Evolutionary conservation across 2,797 vertebrate genomes (phyloP).

Genomic region (Rhinophrynus dorsalis): DNA sequence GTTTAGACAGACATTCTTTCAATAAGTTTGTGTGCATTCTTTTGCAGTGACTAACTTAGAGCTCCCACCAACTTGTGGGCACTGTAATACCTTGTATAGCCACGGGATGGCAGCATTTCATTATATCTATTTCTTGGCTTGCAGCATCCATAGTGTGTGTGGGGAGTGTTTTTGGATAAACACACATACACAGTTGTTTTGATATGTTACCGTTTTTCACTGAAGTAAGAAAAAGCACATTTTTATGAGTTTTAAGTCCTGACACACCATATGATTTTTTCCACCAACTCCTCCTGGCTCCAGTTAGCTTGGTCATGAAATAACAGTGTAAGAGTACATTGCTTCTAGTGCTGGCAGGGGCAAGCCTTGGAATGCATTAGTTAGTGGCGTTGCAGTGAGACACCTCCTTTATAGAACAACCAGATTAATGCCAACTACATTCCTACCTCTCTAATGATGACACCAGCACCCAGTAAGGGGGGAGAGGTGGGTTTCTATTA

Average conservation of each 20-base stretch:
- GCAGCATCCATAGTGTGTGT: neutral
- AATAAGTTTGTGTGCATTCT: conserved; percentile 1
- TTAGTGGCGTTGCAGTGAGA: conserved; percentile 8
- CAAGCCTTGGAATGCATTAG: conserved; percentile 22
- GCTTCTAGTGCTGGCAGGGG: conserved; percentile 22
- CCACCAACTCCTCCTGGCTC: conserved; percentile 28
- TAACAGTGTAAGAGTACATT: conserved; percentile 14
- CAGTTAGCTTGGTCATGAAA: conserved; percentile 25
- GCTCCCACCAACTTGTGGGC: neutral
- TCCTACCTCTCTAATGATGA: conserved; percentile 9
- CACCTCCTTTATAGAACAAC: conserved; percentile 28
- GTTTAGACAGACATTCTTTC: conserved; percentile 12
- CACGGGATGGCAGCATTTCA: conserved; percentile 52
- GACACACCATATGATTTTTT: conserved; percentile 30
- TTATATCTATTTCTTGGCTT: conserved; percentile 6
- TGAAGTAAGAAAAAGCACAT: conserved; percentile 52
- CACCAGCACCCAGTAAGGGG: conserved; percentile 7
- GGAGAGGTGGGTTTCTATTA: conserved; percentile 14
- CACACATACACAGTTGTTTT: conserved; percentile 24
- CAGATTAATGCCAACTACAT: conserved; percentile 23
- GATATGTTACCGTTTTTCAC: conserved; percentile 37
- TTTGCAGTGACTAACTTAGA: neutral
- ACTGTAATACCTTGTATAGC: neutral
- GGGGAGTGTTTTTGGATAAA: conserved; percentile 38
- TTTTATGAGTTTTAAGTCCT: conserved; percentile 26